Base-by-base conservation (phyloP, 2,113 vertebrate genomes). In the Bostrychus sinensis region DNA sequence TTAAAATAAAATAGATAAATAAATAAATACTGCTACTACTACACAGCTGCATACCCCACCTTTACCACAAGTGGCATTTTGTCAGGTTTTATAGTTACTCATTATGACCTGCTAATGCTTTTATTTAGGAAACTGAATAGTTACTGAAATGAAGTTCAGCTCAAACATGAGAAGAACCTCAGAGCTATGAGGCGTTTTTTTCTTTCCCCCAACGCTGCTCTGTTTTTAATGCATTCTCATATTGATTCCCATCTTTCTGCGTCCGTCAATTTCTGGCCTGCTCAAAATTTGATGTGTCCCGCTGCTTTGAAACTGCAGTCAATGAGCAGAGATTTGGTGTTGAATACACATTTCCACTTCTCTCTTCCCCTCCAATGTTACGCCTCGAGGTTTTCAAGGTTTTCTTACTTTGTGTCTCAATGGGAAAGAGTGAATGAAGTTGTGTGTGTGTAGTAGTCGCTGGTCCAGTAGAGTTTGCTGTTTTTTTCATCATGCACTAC, bases 401-500 rank as follows among this genome's bases (percentile, higher is more conserved):
- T 80, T 72, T 65, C 77, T 77, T 4, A 38, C 41, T 13, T 30
- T 70, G 53, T 72, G 65, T 55, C 20, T 56, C 25, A 56, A 22
- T 59, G 61, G 37, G 25, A 30, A n/a, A 41, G 61, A 54, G 54
- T 26, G 26, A 36, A 23, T 45, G 51, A 16, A 39, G 22, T 25
- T 56, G 58, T 70, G 22, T 70, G 60, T 73, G 70, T 41, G 46
- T 58, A 58, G n/a, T n/a, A n/a, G n/a, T n/a, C n/a, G 34, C 43
- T n/a, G 70, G 17, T 20, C 39, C 39, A n/a, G 28, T 4, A 16
- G 16, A 13, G 48, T 64, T 72, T 32, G 5, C 60, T 26, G 67
- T 84, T 74, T 84, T 82, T 78, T 80, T 73, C 79, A 85, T 81
- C 78, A 77, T 56, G n/a, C 70, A 74, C 66, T 81, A 81, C 86